phyloP scores from a whole-genome alignment of 2,797 vertebrate species.

The Helostoma temminkii region DNA sequence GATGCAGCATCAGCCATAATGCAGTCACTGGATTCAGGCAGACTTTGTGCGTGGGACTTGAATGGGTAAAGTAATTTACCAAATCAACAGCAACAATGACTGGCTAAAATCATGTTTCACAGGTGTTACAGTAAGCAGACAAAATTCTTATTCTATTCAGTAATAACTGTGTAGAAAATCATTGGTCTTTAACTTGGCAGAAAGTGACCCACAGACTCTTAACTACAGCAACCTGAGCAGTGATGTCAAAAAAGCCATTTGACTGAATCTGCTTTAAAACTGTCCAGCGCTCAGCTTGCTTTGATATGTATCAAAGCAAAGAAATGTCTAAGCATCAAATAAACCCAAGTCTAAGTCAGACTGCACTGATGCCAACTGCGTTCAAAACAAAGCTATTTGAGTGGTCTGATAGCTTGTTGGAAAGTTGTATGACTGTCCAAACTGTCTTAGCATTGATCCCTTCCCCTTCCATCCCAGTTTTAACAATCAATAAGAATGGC shows the following conservation, averaged over 20 bases:
- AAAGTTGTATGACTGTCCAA: constrained; percentile 72
- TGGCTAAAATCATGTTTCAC: no score
- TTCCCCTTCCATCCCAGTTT: constrained; percentile 33
- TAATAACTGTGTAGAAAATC: no score
- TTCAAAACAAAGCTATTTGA: neutral
- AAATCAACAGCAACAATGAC: no score
- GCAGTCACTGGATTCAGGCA: no score
- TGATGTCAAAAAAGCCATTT: neutral
- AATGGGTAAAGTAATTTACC: no score
- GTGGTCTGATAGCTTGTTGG: constrained; percentile 35
- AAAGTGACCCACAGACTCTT: neutral
- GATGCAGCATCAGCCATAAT: no score
- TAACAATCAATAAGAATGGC: constrained; percentile 37
- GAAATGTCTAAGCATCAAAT: neutral
- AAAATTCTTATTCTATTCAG: no score
- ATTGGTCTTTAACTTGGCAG: no score
- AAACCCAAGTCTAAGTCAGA: neutral
- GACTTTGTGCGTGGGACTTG: no score
- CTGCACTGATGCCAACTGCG: neutral
- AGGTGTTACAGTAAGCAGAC: no score
- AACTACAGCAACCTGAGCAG: neutral
- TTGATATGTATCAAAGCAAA: neutral
- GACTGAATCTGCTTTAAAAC: neutral
- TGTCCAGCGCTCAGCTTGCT: neutral
- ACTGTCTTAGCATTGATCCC: constrained; percentile 73